These are phyloP conservation scores for Pandion haliaetus DNA, from an alignment of 2,113 vertebrate species.

Conservation along the genomic window DNA sequence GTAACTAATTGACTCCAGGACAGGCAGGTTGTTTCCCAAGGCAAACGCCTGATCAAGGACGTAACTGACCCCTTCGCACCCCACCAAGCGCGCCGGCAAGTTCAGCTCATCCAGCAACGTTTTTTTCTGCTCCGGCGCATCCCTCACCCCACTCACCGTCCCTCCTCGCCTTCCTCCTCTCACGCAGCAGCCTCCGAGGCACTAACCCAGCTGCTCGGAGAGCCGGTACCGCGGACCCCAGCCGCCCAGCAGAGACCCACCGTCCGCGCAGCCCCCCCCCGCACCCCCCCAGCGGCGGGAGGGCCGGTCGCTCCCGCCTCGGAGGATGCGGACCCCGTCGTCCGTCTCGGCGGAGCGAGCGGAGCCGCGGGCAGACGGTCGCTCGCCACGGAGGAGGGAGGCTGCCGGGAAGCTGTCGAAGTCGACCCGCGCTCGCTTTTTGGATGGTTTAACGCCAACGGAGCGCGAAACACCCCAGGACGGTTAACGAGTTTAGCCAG, in stretches of 20 bases:
- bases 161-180: neutral
- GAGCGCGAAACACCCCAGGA: constrained; percentile 76
- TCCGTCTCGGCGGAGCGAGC: no score
- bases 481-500: constrained; percentile 76
- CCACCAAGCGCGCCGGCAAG: neutral
- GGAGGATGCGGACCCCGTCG: neutral
- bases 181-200: neutral
- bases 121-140: neutral
- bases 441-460: constrained; percentile 77
- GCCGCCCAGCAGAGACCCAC: neutral
- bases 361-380: constrained; percentile 24
- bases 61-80: neutral
- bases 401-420: constrained; percentile 73
- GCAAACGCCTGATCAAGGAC: neutral
- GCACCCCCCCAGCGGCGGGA: neutral
- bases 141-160: neutral
- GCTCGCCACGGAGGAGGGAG: constrained; percentile 28
- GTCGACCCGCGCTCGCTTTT: constrained; percentile 77
- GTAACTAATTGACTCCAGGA: neutral
- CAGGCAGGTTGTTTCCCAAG: neutral
- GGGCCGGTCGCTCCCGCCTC: neutral
- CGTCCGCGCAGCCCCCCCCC: no score
- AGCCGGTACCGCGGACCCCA: neutral
- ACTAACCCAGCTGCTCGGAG: neutral
- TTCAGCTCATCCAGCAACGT: neutral